Evolutionary conservation across 2,797 vertebrate genomes (phyloP).

Genomic region (Psittacula derbiana): DNA sequence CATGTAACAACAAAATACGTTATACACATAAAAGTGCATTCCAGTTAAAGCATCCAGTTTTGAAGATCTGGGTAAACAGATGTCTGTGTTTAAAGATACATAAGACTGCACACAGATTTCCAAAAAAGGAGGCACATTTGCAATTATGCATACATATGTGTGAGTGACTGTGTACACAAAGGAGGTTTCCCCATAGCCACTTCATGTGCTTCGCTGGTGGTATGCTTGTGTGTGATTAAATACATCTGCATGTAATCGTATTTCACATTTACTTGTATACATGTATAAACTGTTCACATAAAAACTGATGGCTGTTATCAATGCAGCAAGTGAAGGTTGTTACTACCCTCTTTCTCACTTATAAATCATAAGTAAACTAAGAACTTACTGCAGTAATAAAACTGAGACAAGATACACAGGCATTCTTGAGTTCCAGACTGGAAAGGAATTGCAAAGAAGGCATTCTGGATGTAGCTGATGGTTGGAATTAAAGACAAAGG

Average conservation of each 20-base stretch:
- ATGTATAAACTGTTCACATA: neutral
- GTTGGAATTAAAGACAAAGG: neutral
- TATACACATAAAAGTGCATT: neutral
- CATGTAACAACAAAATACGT: neutral
- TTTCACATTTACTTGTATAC: neutral
- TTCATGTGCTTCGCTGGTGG: neutral
- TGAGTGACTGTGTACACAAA: neutral
- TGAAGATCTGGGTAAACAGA: conserved; percentile 6
- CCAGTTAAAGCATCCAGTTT: neutral
- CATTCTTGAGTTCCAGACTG: neutral
- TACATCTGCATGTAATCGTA: neutral
- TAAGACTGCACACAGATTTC: neutral
- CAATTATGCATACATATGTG: neutral
- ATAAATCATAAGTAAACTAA: neutral
- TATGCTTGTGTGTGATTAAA: neutral
- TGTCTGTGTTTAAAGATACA: neutral
- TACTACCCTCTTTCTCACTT: conserved; percentile 1
- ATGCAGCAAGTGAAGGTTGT: neutral
- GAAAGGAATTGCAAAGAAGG: neutral
- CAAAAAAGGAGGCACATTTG: neutral
- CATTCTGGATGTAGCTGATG: neutral
- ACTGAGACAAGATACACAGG: neutral
- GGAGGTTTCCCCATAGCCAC: neutral
- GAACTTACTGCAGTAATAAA: conserved; percentile 1
- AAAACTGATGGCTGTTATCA: neutral